Conservation (phyloP, 2,797 vertebrate species). For the Cirrhinus molitorella region DNA sequence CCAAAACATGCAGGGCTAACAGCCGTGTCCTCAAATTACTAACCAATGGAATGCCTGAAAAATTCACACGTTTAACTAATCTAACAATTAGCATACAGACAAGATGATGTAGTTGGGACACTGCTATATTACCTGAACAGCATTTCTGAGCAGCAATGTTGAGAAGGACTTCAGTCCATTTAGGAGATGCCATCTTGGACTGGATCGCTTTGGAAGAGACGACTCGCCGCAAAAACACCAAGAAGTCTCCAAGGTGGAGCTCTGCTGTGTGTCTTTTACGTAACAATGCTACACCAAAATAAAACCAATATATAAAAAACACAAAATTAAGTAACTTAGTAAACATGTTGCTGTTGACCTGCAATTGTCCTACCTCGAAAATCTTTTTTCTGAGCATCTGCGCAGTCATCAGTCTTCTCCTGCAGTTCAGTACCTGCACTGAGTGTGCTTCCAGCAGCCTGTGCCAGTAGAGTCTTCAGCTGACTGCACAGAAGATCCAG, state of each 20-base stretch:
- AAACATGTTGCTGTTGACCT: background rate
- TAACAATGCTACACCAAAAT: conserved; percentile 80
- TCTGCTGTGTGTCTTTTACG: conserved; percentile 93
- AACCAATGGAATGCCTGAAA: conserved; percentile 91
- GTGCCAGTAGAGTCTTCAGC: conserved; percentile 94
- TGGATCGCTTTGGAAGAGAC: conserved; percentile 99
- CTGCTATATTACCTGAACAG: conserved; percentile 85
- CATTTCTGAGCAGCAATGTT: conserved; percentile 98
- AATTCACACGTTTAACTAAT: background rate
- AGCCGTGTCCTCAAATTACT: conserved; percentile 96
- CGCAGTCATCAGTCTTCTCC: conserved; percentile 81
- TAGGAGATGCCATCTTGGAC: conserved; percentile 98
- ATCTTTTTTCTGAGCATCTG: conserved; percentile 90
- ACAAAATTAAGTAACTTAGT: background rate
- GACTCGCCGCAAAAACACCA: conserved; percentile 95
- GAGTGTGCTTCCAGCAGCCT: conserved; percentile 87
- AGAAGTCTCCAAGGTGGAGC: conserved; percentile 94
- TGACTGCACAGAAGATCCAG: conserved; percentile 97
- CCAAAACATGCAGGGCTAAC: conserved; percentile 93
- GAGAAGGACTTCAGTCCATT: conserved; percentile 98
- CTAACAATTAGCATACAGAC: background rate
- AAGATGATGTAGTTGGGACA: background rate
- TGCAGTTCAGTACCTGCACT: conserved; percentile 80
- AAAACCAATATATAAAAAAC: background rate
- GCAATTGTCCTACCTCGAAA: conserved; percentile 83